Conservation (phyloP, 2,797 vertebrate species). For the Hipposideros larvatus region DNA sequence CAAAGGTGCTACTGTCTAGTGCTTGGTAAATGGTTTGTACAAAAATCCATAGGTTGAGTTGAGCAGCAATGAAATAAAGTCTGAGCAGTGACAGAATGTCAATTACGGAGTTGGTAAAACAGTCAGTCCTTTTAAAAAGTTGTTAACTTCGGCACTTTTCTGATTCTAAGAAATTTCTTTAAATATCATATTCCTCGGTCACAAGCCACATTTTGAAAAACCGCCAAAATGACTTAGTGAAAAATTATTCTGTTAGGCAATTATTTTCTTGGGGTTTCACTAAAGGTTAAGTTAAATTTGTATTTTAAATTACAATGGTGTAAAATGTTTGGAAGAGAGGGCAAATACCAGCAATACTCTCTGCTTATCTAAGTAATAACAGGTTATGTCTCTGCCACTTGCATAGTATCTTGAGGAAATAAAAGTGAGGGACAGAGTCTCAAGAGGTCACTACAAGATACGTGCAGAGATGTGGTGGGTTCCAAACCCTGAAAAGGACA, state of each 20-base stretch:
- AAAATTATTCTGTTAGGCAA: neutral
- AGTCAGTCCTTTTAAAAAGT: slow-evolving; percentile 65
- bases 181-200: slow-evolving; percentile 13
- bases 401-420: neutral
- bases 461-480: neutral
- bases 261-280: neutral
- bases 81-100: slow-evolving; percentile 77
- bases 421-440: neutral
- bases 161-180: slow-evolving; percentile 54
- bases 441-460: neutral
- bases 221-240: neutral
- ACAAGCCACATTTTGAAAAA: neutral
- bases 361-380: neutral
- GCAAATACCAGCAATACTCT: neutral
- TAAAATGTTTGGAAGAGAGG: neutral
- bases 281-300: neutral
- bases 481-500: neutral
- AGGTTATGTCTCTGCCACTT: neutral
- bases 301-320: neutral
- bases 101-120: slow-evolving; percentile 69
- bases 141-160: slow-evolving; percentile 64
- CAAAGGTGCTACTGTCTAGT: slow-evolving; percentile 66
- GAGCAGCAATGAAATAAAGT: slow-evolving; percentile 81
- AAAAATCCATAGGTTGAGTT: slow-evolving; percentile 85
- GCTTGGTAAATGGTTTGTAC: slow-evolving; percentile 78